Evolutionary conservation across 2,888 invertebrate species (phyloP).

Genomic region (Spicauda simplicius): DNA sequence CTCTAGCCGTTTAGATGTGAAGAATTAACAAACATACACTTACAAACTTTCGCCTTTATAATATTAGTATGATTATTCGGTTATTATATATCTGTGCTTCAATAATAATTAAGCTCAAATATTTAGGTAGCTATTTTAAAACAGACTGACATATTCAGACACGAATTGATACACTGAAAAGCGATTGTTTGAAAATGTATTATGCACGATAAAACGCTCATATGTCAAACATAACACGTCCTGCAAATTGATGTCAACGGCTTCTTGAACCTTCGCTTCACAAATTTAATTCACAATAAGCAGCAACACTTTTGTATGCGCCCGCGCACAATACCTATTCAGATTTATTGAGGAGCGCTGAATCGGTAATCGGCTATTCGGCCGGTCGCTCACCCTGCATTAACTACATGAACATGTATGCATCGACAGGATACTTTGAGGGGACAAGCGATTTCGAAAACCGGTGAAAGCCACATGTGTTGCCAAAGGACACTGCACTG

Average conservation of each 20-base stretch:
- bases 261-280: conserved; percentile 62
- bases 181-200: background rate
- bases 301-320: conserved; percentile 69
- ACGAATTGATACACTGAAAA: background rate
- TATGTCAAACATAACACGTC: conserved; percentile 47
- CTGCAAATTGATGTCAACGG: conserved; percentile 66
- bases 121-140: too few relatives aligned
- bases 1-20: too few relatives aligned
- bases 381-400: conserved; percentile 68
- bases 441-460: conserved; percentile 49
- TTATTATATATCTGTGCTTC: too few relatives aligned
- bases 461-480: conserved; percentile 28
- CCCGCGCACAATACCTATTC: conserved; percentile 75
- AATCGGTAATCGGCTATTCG: conserved; percentile 66
- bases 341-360: conserved; percentile 69
- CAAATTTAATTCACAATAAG: conserved; percentile 69
- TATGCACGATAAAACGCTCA: conserved; percentile 28
- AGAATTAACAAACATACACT: too few relatives aligned
- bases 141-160: too few relatives aligned
- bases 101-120: too few relatives aligned
- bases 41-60: too few relatives aligned
- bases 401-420: conserved; percentile 49
- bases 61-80: too few relatives aligned
- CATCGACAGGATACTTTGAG: conserved; percentile 53
- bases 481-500: conserved; percentile 17